Evolutionary conservation across 2,797 vertebrate species (phyloP), one percentile per base, ranked within the genome.

Genomic region (Cyprinodon diabolis): DNA sequence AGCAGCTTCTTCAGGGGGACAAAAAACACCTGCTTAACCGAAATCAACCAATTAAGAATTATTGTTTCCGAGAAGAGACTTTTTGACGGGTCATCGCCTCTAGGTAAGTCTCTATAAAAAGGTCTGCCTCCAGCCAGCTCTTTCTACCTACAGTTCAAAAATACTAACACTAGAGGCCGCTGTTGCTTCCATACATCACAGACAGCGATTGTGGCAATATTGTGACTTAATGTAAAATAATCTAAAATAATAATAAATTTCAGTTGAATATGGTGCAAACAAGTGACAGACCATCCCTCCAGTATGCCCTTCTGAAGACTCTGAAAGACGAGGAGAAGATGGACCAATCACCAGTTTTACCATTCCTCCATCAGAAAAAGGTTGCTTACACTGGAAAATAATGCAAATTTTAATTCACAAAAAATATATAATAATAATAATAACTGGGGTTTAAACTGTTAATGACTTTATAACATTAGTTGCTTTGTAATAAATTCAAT

Each of bases 281-380:
- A 0, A 7, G 3, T 35, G 14, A 23, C 21, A n/a, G 72, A 67
- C 17, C 12, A 21, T 37, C n/a, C 15, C 23, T 4, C 43, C 25
- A 19, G 49, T 4, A 48, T 52, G 35, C 25, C 21, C 40, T 11
- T 6, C 15, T 21, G 69, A 15, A 6, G 21, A 15, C 13, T 63
- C 23, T 57, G 30, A 43, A 14, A 7, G 2, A 14, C 35, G 0
- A 0, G 10, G 11, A 60, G 11, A 6, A 35, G 35, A 30, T 1
- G 11, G 1, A 45, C 35, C 47, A 15, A 8, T 15, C 19, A 6
- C 6, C 37, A 55, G 19, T 17, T 81, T 83, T 3, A 77, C 74
- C 66, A 68, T 62, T 56, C 72, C 14, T 17, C 76, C 82, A 8
- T 74, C 69, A 15, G 77, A 83, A 37, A 30, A 83, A 81, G 80